A percentile compares a stretch with the other conserved stretches of the same genome.
Evolutionary conservation across 1,140 invertebrate genomes (phyloP).

Genomic region (Bradynema listronoti): DNA sequence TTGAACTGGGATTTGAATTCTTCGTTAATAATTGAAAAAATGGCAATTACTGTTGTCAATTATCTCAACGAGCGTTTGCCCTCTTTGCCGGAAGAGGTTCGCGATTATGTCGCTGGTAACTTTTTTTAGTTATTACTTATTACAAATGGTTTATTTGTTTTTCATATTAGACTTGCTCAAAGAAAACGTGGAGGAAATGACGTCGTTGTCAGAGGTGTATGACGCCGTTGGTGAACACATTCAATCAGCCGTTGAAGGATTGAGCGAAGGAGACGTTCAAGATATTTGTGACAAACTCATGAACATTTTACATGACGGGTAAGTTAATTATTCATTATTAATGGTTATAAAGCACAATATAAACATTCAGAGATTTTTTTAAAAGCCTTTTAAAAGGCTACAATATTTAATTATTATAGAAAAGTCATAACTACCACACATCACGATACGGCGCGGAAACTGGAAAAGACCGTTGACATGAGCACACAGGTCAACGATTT

Average conservation of each 20-base stretch:
- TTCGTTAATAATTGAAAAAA: constrained; percentile 28
- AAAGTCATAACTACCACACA: constrained; percentile 12
- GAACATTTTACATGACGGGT: constrained; percentile 38
- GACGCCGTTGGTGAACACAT: constrained; percentile 44
- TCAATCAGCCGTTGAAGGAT: constrained; percentile 21
- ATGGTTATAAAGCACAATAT: too few species aligned
- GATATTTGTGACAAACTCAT: constrained; percentile 39
- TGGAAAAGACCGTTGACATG: constrained; percentile 42
- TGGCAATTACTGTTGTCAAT: constrained; percentile 9
- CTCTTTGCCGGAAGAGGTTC: constrained; percentile 27
- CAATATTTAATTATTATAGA: constrained; percentile 11
- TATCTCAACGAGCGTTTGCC: constrained; percentile 31
- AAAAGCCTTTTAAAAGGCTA: not conserved
- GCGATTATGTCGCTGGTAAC: constrained; percentile 31
- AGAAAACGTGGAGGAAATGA: constrained; percentile 38
- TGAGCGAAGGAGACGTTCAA: constrained; percentile 22
- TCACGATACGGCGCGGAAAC: constrained; percentile 24
- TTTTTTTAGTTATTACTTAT: not conserved
- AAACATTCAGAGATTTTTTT: too few species aligned
- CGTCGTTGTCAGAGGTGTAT: constrained; percentile 22
- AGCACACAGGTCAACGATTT: constrained; percentile 22
- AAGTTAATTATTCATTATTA: too few species aligned
- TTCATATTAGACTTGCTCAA: constrained; percentile 41
- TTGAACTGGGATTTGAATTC: constrained; percentile 30
- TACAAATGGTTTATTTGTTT: constrained; percentile 13